Conservation (phyloP, 2,888 invertebrate species). For the Acleris cristana region DNA sequence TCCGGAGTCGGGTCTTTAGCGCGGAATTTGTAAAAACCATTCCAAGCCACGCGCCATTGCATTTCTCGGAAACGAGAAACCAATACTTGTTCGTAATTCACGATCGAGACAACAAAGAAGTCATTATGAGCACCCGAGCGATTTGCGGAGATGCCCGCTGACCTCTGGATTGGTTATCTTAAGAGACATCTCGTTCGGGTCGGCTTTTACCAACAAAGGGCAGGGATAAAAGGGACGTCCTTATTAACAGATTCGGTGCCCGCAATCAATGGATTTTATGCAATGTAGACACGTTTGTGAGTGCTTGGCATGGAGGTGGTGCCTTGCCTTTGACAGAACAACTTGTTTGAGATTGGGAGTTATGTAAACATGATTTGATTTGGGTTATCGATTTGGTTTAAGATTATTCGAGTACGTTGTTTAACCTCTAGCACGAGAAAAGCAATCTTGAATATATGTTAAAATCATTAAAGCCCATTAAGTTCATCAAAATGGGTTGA, state of each 20-base stretch:
- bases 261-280: too few species aligned
- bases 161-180: slow-evolving; percentile 17
- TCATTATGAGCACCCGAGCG: slow-evolving; percentile 33
- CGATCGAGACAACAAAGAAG: slow-evolving; percentile 49
- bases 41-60: slow-evolving; percentile 4
- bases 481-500: too few species aligned
- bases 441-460: too few species aligned
- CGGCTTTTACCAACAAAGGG: slow-evolving; percentile 31
- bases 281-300: too few species aligned
- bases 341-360: slow-evolving; percentile 34
- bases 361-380: slow-evolving; percentile 33
- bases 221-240: slow-evolving; percentile 34
- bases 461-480: too few species aligned
- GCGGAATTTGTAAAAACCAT: too few species aligned
- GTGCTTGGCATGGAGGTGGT: neutral
- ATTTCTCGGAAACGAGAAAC: slow-evolving; percentile 6
- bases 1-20: too few species aligned
- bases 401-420: slow-evolving; percentile 8
- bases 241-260: slow-evolving; percentile 16
- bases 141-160: slow-evolving; percentile 31
- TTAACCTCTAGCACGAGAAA: neutral
- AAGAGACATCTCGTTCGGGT: slow-evolving; percentile 16
- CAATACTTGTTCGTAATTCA: slow-evolving; percentile 40
- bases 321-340: slow-evolving; percentile 33
- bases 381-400: slow-evolving; percentile 17